Percentiles rank a stretch among this genome's conserved stretches.
These are phyloP conservation scores for Fulmarus glacialis DNA, from an alignment of 2,113 vertebrate genomes.

Conservation along the genomic window DNA sequence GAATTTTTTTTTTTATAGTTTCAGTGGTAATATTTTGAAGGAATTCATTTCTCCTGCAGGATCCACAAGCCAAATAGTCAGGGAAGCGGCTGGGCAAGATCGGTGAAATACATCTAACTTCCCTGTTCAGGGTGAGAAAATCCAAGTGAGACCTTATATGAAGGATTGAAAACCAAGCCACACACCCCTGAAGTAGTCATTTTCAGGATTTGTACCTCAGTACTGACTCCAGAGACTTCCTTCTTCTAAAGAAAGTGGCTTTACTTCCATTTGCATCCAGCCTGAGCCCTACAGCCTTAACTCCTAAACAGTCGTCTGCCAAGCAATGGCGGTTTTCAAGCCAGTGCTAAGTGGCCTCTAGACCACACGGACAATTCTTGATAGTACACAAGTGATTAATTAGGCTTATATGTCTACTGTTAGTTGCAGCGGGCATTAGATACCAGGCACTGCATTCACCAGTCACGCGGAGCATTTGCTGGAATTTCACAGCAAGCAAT, in stretches of 20 bases:
- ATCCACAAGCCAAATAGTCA: not conserved
- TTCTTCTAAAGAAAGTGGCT: not conserved
- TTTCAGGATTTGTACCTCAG: not conserved
- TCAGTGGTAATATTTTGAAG: not conserved
- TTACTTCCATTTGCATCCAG: not conserved
- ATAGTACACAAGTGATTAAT: not conserved
- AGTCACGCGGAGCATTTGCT: not conserved
- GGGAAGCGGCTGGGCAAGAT: not conserved
- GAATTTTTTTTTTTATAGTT: not conserved
- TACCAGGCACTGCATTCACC: not conserved
- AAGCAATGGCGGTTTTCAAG: not conserved
- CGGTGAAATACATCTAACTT: not conserved
- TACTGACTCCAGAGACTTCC: not conserved
- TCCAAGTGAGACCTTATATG: not conserved
- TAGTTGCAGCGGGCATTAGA: rapidly evolving
- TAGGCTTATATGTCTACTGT: not conserved
- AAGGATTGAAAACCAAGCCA: not conserved
- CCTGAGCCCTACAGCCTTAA: not conserved
- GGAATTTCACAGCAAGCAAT: not conserved
- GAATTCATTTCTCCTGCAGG: not conserved
- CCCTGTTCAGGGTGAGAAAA: not conserved
- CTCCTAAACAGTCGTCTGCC: not conserved
- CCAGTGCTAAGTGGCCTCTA: not conserved
- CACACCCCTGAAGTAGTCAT: not conserved
- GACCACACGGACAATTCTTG: not conserved